Percentiles rank a stretch among this genome's conserved stretches.
Evolutionary conservation across 2,797 vertebrate genomes (phyloP).

Genomic region (Coendou prehensilis): DNA sequence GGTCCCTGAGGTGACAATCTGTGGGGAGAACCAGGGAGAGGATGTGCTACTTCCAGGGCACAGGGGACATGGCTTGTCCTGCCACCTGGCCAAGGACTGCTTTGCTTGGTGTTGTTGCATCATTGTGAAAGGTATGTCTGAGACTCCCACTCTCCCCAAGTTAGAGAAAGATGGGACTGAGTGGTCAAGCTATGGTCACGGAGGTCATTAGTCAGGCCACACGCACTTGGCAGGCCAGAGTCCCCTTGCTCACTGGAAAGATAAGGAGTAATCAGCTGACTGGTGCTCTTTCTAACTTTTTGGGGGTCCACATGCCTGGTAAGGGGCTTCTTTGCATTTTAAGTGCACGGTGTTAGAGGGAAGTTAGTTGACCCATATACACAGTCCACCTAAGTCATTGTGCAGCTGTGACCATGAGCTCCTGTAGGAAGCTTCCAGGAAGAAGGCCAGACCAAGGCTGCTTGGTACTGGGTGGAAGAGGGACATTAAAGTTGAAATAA

Average conservation of each 20-base stretch:
- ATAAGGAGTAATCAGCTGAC: not conserved
- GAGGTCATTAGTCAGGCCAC: not conserved
- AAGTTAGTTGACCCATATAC: not conserved
- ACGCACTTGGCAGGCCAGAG: not conserved
- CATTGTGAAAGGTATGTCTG: not conserved
- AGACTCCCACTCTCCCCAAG: not conserved
- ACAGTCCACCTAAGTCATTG: not conserved
- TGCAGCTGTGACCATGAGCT: not conserved
- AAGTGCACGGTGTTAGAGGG: not conserved
- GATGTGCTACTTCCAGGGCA: not conserved
- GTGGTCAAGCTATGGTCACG: not conserved
- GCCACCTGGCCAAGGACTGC: not conserved
- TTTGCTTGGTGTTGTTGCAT: not conserved
- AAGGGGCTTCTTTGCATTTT: conserved; percentile 17
- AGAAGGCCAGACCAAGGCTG: not conserved
- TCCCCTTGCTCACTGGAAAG: not conserved
- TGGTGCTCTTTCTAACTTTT: not conserved
- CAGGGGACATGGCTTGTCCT: not conserved
- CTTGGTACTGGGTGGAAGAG: not conserved
- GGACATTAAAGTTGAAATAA: not conserved
- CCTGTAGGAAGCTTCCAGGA: not conserved
- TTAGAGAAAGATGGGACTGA: not conserved
- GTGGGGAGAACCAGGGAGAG: not conserved
- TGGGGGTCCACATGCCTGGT: not conserved
- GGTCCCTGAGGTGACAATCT: not conserved